Evolutionary conservation across 1,140 invertebrate genomes (phyloP).

Genomic region (Mylabris phalerata): DNA sequence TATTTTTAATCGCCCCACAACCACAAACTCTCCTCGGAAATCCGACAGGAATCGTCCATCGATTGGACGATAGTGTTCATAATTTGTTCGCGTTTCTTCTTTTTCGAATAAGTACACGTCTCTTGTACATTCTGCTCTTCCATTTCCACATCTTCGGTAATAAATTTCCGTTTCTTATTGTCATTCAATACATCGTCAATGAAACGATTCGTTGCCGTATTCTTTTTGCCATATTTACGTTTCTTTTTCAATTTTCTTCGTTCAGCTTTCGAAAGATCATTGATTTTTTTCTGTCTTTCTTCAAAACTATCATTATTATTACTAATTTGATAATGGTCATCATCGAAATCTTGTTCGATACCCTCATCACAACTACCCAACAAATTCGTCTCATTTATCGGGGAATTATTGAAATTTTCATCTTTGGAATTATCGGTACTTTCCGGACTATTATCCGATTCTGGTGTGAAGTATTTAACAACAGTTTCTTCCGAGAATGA

Average conservation of each 20-base stretch:
- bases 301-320: conserved; percentile 32
- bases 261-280: conserved; percentile 34
- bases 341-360: conserved; percentile 36
- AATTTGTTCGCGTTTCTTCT: conserved; percentile 24
- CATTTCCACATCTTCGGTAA: conserved; percentile 21
- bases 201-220: conserved; percentile 20
- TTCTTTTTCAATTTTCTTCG: conserved; percentile 34
- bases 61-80: conserved; percentile 31
- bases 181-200: conserved; percentile 19
- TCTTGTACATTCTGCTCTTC: conserved; percentile 16
- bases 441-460: conserved; percentile 28
- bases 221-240: conserved; percentile 28
- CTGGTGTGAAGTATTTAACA: conserved; percentile 29
- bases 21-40: conserved; percentile 23
- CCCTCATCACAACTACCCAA: conserved; percentile 19
- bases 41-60: conserved; percentile 32
- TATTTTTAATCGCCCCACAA: background rate
- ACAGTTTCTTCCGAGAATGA: conserved; percentile 38
- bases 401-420: conserved; percentile 23
- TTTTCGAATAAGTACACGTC: conserved; percentile 21
- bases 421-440: conserved; percentile 23
- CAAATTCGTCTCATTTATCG: conserved; percentile 9
- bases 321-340: conserved; percentile 23
- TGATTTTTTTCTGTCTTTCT: conserved; percentile 27
- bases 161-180: conserved; percentile 22